Evolutionary conservation across 1,140 invertebrate genomes (phyloP), one percentile per base, ranked within the genome.

Genomic region (Berghia stephanieae): DNA sequence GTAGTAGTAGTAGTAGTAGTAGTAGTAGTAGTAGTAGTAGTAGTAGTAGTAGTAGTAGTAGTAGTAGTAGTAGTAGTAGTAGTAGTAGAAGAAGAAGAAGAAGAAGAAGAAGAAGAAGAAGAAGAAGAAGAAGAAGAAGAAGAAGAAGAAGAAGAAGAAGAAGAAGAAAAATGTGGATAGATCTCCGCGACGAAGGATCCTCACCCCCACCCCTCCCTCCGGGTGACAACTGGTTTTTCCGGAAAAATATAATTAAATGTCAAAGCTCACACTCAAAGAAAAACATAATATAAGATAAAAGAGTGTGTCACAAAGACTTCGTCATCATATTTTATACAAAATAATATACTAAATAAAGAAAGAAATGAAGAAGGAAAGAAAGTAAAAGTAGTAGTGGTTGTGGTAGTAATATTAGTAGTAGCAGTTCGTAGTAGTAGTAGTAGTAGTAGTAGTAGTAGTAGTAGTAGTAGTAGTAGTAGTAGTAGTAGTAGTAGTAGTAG

Each of bases 401-500:
- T 52, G n/a, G 46, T 52, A 52, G 46, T 52, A 52, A 24, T 24
- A 52, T 13, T 52, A 52, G 46, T 52, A 52, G 46, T 52, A 52
- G 46, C 46, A 52, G 46, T 24, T 52, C 13, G 46, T 52, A 52
- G 46, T 52, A 52, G 42, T 72, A 55, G 27, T 13, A 34, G 75
- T 71, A 49, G 43, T 71, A 43, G 43, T 70, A 40, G 67, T 71
- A 52, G 66, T 77, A 71, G 43, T 52, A 27, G 67, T 40, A 74
- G 77, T 57, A 60, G 69, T 66, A 43, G n/a, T 74, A 74, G 49
- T 27, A 74, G 49, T 42, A 42, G 70, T 60, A 74, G 70, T 74
- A 78, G 55, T 2, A 34, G 55, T 74, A 72, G 42, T n/a, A 78
- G 49, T 74, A 8, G 70, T 40, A 78, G 55, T 60, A 74, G 38